phyloP scores from a whole-genome alignment of 1,140 invertebrate species.

The Orchestia grillus region DNA sequence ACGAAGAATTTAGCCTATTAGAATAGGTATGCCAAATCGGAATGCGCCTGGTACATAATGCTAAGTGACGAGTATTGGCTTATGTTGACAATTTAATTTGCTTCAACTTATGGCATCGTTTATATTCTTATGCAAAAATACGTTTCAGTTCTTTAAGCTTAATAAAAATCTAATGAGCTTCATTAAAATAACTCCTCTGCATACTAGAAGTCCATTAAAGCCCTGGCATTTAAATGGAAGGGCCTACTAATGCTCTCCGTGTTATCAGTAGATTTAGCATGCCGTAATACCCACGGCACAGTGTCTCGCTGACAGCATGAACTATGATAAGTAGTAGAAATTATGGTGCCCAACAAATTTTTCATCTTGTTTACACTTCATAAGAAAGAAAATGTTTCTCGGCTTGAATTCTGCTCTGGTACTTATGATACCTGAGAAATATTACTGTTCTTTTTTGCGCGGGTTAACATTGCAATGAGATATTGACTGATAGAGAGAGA shows the following conservation, averaged over 20 bases:
- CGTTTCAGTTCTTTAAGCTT: neutral
- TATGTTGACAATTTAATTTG: conserved; percentile 45
- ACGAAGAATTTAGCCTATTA: conserved; percentile 39
- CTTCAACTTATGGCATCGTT: conserved; percentile 8
- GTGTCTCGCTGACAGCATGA: neutral
- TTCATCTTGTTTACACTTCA: neutral
- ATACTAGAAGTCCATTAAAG: conserved; percentile 4
- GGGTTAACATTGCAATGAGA: too few relatives aligned
- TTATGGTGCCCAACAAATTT: neutral
- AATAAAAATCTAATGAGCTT: conserved; percentile 13
- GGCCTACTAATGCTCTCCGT: neutral
- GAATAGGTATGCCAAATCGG: conserved; percentile 40
- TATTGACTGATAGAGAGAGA: too few relatives aligned
- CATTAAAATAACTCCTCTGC: conserved; percentile 23
- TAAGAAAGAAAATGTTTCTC: neutral
- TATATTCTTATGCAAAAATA: neutral
- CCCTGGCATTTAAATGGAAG: conserved; percentile 32
- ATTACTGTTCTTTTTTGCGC: too few relatives aligned
- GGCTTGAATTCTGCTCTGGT: neutral
- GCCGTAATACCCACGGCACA: neutral
- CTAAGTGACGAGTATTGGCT: conserved; percentile 19
- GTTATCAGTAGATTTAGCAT: neutral
- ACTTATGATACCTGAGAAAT: neutral
- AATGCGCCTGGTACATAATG: neutral
- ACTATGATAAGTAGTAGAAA: neutral